Evolutionary conservation across 2,888 invertebrate genomes (phyloP), one percentile per base, ranked within the genome.

Genomic region (Sinhomidia bicolor): DNA sequence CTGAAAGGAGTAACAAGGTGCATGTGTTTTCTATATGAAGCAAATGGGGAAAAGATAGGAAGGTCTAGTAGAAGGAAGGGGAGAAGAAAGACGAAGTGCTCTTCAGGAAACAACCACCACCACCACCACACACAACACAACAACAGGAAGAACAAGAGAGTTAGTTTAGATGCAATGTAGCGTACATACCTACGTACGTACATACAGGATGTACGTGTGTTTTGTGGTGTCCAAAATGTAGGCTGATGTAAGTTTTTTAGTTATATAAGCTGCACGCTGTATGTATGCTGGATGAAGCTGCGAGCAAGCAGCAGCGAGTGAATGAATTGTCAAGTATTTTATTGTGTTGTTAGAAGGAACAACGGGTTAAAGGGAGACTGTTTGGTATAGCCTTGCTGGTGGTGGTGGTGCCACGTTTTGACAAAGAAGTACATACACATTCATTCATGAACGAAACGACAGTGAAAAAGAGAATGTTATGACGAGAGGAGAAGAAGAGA

Each of bases 31-130:
- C n/a, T n/a, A n/a, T n/a, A n/a, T n/a, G n/a, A n/a, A n/a, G 36
- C 7, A 54, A 54, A 54, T 17, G n/a, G 54, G 17, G n/a, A 57
- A 57, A 57, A 44, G 32, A 78, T 29, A 74, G 26, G 74, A 23
- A 10, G 74, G 23, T 44, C 36, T 41, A 1, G 12, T 36, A 20
- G 60, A 36, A 32, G 62, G 32, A 29, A 62, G 4, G 29, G 26
- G 23, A 41, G 36, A 80, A 60, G 80, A 62, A 80, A 60, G 60
- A 41, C 36, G 41, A 80, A 80, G 80, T 36, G 80, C 80, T 80
- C 80, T 80, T 51, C 62, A 60, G 20, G 9, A 80, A 80, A 80
- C 80, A 80, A 80, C 80, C 41, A 20, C 29, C n/a, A n/a, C n/a
- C n/a, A n/a, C 26, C 60, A 60, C 26, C 60, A 60, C n/a, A 17